These are phyloP conservation scores for Aegithalos caudatus DNA, from an alignment of 2,113 vertebrate species.

Conservation along the genomic window DNA sequence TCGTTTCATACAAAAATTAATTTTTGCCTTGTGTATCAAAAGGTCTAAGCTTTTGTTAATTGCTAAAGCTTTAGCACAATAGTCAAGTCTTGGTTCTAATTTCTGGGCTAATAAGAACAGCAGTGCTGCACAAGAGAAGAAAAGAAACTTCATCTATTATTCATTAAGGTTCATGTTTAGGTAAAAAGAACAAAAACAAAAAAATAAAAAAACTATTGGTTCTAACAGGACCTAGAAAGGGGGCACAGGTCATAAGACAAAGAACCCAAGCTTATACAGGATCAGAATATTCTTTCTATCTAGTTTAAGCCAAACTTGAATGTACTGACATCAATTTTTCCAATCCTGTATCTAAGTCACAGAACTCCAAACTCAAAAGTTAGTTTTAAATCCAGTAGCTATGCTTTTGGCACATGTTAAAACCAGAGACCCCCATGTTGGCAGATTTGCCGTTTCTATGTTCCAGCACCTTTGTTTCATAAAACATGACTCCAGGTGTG, in stretches of 20 bases:
- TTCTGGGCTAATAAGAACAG: not conserved
- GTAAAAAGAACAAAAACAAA: not conserved
- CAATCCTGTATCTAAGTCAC: not conserved
- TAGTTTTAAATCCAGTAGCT: not conserved
- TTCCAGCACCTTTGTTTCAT: not conserved
- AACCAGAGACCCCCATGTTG: not conserved
- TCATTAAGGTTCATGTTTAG: not conserved
- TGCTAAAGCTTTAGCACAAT: not conserved
- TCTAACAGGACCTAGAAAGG: not conserved
- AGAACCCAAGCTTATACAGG: not conserved
- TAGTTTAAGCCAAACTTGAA: not conserved
- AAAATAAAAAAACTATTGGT: not conserved
- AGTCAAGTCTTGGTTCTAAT: not conserved
- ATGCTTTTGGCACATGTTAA: not conserved
- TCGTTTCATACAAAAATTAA: not conserved
- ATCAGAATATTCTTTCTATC: not conserved
- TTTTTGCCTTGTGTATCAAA: not conserved
- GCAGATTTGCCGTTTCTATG: not conserved
- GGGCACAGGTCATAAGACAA: not conserved
- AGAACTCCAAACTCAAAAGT: not conserved
- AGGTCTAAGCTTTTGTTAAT: not conserved
- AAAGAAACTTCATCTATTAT: not conserved
- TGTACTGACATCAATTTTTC: not conserved
- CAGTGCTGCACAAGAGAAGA: not conserved
- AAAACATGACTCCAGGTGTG: not conserved